Base-by-base conservation (phyloP, 2,113 vertebrate species). In the Orcinus orca region DNA sequence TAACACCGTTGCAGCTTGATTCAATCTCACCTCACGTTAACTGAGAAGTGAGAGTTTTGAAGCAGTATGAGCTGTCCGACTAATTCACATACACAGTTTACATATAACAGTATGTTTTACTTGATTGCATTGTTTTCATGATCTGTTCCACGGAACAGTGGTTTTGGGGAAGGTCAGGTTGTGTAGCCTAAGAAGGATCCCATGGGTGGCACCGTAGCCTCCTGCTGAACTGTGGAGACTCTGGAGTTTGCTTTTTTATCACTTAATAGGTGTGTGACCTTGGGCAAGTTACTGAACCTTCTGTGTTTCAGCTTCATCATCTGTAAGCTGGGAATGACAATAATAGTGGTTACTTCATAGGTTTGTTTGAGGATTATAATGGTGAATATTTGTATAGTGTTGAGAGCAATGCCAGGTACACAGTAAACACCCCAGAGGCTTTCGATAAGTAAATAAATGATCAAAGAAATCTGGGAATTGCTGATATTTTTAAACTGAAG, bases 201-300 rank as follows among this genome's bases (percentile, higher is more conserved):
- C 1, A 0, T 3, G 47, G 53, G 8, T 9, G 26, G 44, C 18
- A 62, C 14, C 5, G 0, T 15, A 6, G n/a, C 50, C 38, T 63
- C 0, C 25, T 62, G 29, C 71, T n/a, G 60, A 44, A 50, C 31
- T 25, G 47, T 58, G 70, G 36, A 21, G 36, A 38, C 50, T 44
- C 62, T 53, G 33, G n/a, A 36, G 41, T 67, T 47, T 41, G 23
- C 77, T 6, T 80, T 77, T 68, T 18, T 73, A 0, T 63, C 15
- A 25, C 36, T 73, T 53, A 15, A 38, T 53, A 31, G 41, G 26
- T 89, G 3, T 82, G 73, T 58, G 74, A 88, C 23, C n/a, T 76
- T 41, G 62, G 36, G 58, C 29, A n/a, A 41, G 20, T 50, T 80
- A 29, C 38, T 89, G 62, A 86, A 11, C 13, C 15, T 92, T 84